Evolutionary conservation across 2,113 vertebrate species (phyloP), one percentile per base, ranked within the genome.

Genomic region (Tachysurus fulvidraco): DNA sequence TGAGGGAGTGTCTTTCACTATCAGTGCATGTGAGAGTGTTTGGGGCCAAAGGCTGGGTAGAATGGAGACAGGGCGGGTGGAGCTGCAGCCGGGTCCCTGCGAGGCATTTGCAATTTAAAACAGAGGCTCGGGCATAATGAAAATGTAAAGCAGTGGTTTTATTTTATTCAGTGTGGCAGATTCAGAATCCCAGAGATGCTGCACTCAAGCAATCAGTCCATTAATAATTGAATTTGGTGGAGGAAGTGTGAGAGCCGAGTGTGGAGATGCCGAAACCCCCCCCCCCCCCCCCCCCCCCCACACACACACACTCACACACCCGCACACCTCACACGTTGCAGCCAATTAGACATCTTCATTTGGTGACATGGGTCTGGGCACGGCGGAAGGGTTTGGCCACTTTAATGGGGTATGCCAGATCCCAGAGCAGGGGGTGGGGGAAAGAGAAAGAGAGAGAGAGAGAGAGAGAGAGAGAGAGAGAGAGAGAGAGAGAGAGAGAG

Each of bases 161-260:
- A 95, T 96, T 98, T 99, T 96, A 98, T 99, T 98, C 93, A 91
- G 94, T 96, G 94, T 99, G 98, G 96, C 97, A 98, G 97, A 96
- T 98, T 97, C 97, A 95, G 95, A 96, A 96, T 98, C 96, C 97
- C 97, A 93, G 91, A 95, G 97, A 98, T 97, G 96, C 96, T 95
- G 96, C 93, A 95, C 59, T 94, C 95, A 95, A 97, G 96, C 94
- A 96, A 96, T 95, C 95, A 96, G 96, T 94, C 96, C 95, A 98
- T 98, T 97, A 98, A 97, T 98, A 97, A 98, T 98, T 99, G 96
- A 98, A 98, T 98, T 78, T 97, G 93, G 95, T 96, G 96, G 95
- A 95, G 95, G 95, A 94, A 96, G 93, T 91, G 93, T 95, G 94
- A 94, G 92, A 79, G 83, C 50, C 83, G 89, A 54, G 88, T 85